Percentiles rank a stretch among this genome's conserved stretches.
Evolutionary conservation across 1,140 invertebrate species (phyloP).

Genomic region (Callitettix versicolor): DNA sequence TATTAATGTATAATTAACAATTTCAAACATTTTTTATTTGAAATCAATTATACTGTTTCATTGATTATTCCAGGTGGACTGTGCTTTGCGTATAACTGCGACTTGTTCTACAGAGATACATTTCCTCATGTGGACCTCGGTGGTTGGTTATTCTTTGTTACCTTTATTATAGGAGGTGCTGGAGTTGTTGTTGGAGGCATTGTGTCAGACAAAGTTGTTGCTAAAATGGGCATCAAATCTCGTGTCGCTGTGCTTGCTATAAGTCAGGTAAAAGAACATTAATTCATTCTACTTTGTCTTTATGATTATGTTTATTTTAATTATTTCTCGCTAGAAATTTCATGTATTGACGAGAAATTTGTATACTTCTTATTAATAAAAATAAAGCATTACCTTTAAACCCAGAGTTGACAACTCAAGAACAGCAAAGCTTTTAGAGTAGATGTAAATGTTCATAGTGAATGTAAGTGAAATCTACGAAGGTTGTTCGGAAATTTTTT

Average conservation of each 20-base stretch:
- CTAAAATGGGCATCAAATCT: slow-evolving; percentile 74
- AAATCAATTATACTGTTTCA: not conserved
- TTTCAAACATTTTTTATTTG: not conserved
- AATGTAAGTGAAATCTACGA: too few species aligned
- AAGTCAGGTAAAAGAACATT: slow-evolving; percentile 43
- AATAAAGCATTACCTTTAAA: too few species aligned
- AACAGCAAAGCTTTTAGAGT: too few species aligned
- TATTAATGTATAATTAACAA: too few species aligned
- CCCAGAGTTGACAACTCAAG: too few species aligned
- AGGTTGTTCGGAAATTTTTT: too few species aligned
- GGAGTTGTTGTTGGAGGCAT: slow-evolving; percentile 82
- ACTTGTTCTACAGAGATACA: slow-evolving; percentile 76
- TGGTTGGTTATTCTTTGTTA: slow-evolving; percentile 78
- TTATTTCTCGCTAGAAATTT: too few species aligned
- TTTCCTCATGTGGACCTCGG: slow-evolving; percentile 78
- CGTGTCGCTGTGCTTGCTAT: slow-evolving; percentile 71
- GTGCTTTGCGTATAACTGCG: slow-evolving; percentile 82
- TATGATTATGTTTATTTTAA: too few species aligned
- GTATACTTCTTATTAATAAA: too few species aligned
- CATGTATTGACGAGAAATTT: too few species aligned
- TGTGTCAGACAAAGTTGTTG: slow-evolving; percentile 80
- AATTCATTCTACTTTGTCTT: too few species aligned
- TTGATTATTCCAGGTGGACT: slow-evolving; percentile 53
- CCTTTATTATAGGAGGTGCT: slow-evolving; percentile 74
- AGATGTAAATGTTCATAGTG: too few species aligned